Base-by-base conservation (phyloP, 2,113 vertebrate genomes). In the Alces alces region DNA sequence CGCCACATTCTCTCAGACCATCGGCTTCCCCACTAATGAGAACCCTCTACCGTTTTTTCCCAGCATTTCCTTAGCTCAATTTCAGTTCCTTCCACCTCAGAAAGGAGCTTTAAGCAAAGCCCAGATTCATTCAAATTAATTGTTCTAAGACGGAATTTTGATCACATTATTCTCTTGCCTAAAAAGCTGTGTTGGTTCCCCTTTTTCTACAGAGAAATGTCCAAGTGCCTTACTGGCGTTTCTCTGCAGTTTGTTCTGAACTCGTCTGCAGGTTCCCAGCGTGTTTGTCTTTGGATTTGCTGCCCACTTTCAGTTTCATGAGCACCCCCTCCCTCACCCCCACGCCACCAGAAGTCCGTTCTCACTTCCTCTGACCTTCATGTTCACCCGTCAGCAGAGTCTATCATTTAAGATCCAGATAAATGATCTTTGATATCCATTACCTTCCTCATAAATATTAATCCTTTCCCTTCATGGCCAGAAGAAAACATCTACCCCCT, bases 1-100 rank as follows among this genome's bases (percentile, higher is more conserved):
- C 7, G 6, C 27, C 13, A 0, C 11, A 0, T 33, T 39, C 27
- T 9, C 39, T 2, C 0, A 50, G 47, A 52, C 10, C 5, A 2
- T 50, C 52, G 7, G 36, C 47, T 30, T 93, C 23, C 30, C 28
- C 58, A 10, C 55, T 7, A 25, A 73, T 15, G 16, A 50, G 14
- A 60, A 2, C 10, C 12, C 11, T 9, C 14, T 6, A 50, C 4
- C 57, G 14, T 27, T 2, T 66, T 54, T n/a, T 9, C 15, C 52
- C n/a, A 7, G 54, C 30, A 5, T 66, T 23, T 33, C n/a, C 28
- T 93, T 55, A 43, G 54, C 13, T 76, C 60, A 10, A 36, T 60
- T 89, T 86, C 83, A 30, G 9, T 55, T 91, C 91, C 43, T 33
- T 30, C 21, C 78, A 70, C 47, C 70, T 86, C 45, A 61, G 21